A percentile compares a stretch with the other conserved stretches of the same genome.
Evolutionary conservation across 2,888 invertebrate species (phyloP).

Genomic region (Noctua janthe): DNA sequence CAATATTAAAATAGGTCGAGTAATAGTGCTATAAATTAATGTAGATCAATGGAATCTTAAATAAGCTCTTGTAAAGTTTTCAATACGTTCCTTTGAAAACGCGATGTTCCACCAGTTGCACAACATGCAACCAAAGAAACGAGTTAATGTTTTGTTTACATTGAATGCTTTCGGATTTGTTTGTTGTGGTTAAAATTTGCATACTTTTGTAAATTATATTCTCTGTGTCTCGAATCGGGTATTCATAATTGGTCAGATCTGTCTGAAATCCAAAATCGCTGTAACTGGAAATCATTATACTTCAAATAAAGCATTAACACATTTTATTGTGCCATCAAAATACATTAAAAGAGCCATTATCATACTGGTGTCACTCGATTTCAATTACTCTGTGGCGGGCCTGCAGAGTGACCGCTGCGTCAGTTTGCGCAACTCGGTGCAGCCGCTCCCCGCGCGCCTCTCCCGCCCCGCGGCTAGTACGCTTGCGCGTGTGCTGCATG

Average conservation of each 20-base stretch:
- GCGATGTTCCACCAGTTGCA: slow-evolving; percentile 39
- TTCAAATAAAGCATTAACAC: slow-evolving; percentile 13
- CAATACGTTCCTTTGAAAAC: slow-evolving; percentile 18
- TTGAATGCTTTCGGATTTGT: slow-evolving; percentile 10
- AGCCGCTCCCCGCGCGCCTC: slow-evolving; percentile 78
- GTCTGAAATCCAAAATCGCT: neutral
- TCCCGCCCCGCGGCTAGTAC: slow-evolving; percentile 76
- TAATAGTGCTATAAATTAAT: slow-evolving; percentile 44
- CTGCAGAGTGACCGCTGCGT: slow-evolving; percentile 84
- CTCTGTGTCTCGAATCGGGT: neutral
- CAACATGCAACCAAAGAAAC: slow-evolving; percentile 26
- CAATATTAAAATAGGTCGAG: slow-evolving; percentile 51
- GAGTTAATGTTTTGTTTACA: slow-evolving; percentile 26
- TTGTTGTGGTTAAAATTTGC: slow-evolving; percentile 19
- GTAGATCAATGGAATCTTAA: slow-evolving; percentile 46
- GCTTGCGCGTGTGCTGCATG: slow-evolving; percentile 89
- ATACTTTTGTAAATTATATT: slow-evolving; percentile 4
- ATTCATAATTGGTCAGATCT: neutral
- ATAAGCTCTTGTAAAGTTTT: slow-evolving; percentile 15
- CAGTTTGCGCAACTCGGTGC: slow-evolving; percentile 89
- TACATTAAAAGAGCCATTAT: slow-evolving; percentile 46
- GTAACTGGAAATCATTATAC: neutral
- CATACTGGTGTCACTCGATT: slow-evolving; percentile 63
- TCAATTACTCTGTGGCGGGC: slow-evolving; percentile 70
- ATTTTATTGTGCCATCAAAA: slow-evolving; percentile 43